A percentile compares a stretch with the other conserved stretches of the same genome.
Conservation (phyloP, 2,888 invertebrate species). For the Pseudoips prasinana region DNA sequence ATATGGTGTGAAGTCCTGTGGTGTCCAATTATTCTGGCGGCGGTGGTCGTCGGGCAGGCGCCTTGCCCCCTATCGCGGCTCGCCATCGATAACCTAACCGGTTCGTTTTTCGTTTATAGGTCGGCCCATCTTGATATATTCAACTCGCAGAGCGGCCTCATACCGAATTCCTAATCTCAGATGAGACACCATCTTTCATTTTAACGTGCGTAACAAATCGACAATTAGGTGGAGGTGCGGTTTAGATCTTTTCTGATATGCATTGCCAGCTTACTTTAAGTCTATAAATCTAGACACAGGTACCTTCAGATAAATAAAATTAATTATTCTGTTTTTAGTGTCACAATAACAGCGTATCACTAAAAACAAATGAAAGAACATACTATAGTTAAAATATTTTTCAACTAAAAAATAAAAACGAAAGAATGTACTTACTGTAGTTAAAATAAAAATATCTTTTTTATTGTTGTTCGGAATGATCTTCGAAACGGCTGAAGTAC, state of each 20-base stretch:
- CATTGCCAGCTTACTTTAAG: too few species aligned
- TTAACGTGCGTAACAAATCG: slow-evolving; percentile 29
- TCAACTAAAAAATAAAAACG: too few species aligned
- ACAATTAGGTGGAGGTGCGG: slow-evolving; percentile 16
- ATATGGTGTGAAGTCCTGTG: slow-evolving; percentile 78
- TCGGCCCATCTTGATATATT: slow-evolving; percentile 52
- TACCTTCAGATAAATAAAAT: too few species aligned
- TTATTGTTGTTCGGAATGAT: too few species aligned
- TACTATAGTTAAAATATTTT: too few species aligned
- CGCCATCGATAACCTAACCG: slow-evolving; percentile 77
- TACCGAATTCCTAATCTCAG: slow-evolving; percentile 45
- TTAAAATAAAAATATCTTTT: too few species aligned
- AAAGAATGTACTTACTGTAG: too few species aligned
- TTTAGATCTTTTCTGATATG: slow-evolving; percentile 7
- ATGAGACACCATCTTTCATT: slow-evolving; percentile 30
- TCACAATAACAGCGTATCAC: too few species aligned
- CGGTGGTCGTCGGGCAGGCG: slow-evolving; percentile 75
- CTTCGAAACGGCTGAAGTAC: too few species aligned
- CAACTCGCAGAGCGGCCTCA: slow-evolving; percentile 34
- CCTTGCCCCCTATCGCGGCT: slow-evolving; percentile 75
- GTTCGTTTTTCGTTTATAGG: slow-evolving; percentile 72
- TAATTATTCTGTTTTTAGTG: too few species aligned
- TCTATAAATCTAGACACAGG: too few species aligned
- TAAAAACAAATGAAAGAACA: too few species aligned
- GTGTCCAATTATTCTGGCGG: slow-evolving; percentile 77